phyloP scores from a whole-genome alignment of 37 sponge, comb jelly and placozoan genomes.

The Spongia lamella region DNA sequence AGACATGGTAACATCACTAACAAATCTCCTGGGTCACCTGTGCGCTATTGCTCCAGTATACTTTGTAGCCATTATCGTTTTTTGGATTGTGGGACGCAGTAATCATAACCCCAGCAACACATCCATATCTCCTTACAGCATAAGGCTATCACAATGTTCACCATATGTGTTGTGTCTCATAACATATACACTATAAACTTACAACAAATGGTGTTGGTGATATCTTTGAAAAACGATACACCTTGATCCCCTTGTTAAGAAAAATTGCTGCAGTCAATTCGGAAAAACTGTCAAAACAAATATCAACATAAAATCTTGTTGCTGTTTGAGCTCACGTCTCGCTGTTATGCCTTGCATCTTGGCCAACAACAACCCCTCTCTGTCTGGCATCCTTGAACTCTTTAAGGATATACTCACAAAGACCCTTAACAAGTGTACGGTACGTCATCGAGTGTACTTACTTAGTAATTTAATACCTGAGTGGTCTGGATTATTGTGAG shows the following conservation, averaged over 20 bases:
- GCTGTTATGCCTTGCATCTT: conserved; percentile 97
- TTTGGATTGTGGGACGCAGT: conserved; percentile 99
- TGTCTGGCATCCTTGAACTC: conserved; percentile 8
- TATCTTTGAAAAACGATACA: conserved; percentile 80
- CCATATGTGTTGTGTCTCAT: neutral
- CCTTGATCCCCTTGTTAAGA: conserved; percentile 80
- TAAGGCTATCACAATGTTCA: conserved; percentile 61
- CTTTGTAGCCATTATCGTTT: conserved; percentile 98
- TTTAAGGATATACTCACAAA: neutral
- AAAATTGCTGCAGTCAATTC: conserved; percentile 78
- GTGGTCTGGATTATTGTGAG: conserved; percentile 97
- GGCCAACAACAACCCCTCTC: conserved; percentile 93
- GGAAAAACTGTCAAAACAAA: conserved; percentile 73
- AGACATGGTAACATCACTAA: neutral
- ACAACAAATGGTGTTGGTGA: conserved; percentile 94
- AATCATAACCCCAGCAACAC: conserved; percentile 90
- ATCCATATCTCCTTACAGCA: conserved; percentile 69
- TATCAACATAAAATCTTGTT: neutral
- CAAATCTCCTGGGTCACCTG: conserved; percentile 60
- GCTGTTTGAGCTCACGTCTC: conserved; percentile 54
- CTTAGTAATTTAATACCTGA: conserved; percentile 57
- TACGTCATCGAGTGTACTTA: neutral
- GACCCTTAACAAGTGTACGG: conserved; percentile 2
- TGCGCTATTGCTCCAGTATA: conserved; percentile 98
- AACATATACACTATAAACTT: neutral